Evolutionary conservation across 2,888 invertebrate genomes (phyloP).

Genomic region (Dicyrtomina minuta): DNA sequence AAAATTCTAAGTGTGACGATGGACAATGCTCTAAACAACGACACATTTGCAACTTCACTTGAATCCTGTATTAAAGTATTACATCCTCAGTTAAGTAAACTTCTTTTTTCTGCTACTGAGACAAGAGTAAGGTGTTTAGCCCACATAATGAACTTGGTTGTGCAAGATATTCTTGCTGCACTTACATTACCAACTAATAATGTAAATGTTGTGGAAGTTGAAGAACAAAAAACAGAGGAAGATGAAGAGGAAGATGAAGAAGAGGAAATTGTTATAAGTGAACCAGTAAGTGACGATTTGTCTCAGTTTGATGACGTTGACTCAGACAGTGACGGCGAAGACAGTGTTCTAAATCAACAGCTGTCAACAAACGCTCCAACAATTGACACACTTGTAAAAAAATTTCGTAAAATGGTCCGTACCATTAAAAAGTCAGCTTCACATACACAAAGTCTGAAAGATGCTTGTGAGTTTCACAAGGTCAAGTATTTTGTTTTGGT

Average conservation of each 20-base stretch:
- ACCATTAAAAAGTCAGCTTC: neutral
- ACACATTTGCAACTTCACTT: neutral
- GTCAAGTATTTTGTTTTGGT: neutral
- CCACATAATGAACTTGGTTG: constrained; percentile 3
- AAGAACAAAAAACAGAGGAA: too few relatives aligned
- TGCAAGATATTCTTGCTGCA: neutral
- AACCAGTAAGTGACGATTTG: too few relatives aligned
- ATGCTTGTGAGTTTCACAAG: neutral
- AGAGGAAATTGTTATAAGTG: too few relatives aligned
- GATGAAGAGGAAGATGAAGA: too few relatives aligned
- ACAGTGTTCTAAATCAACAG: too few relatives aligned
- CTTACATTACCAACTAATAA: neutral
- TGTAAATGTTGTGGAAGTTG: too few relatives aligned
- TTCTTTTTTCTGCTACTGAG: neutral
- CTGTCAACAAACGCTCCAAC: too few relatives aligned
- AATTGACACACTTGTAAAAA: too few relatives aligned
- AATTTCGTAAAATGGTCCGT: neutral
- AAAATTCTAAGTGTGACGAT: neutral
- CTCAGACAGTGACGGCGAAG: too few relatives aligned
- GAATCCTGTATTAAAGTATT: neutral
- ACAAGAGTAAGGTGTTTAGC: neutral
- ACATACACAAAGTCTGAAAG: neutral
- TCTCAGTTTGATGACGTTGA: too few relatives aligned
- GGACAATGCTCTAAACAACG: constrained; percentile 4
- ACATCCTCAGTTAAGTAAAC: neutral